Percentiles rank a stretch among this genome's conserved stretches.
These are phyloP conservation scores for Elephantulus edwardii DNA, from an alignment of 2,113 vertebrate genomes.

Conservation along the genomic window DNA sequence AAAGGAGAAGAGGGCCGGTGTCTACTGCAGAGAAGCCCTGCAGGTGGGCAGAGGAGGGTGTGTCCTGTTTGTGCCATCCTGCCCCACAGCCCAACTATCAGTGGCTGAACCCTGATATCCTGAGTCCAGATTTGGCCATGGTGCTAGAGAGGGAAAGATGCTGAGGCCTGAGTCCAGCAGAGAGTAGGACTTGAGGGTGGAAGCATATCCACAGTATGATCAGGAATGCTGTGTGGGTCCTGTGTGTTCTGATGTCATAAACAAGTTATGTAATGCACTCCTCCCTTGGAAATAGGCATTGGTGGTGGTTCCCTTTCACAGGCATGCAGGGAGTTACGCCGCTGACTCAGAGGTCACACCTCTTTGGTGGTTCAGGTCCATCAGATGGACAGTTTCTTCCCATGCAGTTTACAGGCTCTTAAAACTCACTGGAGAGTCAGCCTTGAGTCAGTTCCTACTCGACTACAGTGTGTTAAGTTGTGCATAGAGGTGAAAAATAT, in stretches of 20 bases:
- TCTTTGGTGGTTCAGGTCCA: too few relatives aligned
- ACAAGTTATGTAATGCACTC: fast-evolving
- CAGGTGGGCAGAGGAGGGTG: not conserved
- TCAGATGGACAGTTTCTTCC: too few relatives aligned
- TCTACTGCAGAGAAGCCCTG: not conserved
- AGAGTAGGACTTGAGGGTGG: not conserved
- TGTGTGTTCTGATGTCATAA: not conserved
- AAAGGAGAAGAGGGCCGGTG: not conserved
- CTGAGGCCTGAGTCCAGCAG: fast-evolving
- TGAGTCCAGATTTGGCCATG: fast-evolving
- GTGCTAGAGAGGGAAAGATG: too few relatives aligned
- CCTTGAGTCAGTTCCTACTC: too few relatives aligned
- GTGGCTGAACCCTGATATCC: not conserved
- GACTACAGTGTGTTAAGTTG: too few relatives aligned
- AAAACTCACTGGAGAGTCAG: too few relatives aligned
- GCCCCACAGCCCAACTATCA: not conserved
- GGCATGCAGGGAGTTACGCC: too few relatives aligned
- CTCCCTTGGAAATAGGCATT: not conserved
- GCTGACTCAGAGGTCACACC: too few relatives aligned
- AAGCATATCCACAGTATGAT: not conserved
- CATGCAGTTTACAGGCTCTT: too few relatives aligned
- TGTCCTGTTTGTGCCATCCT: too few relatives aligned
- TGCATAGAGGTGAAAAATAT: not conserved
- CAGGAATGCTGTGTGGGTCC: too few relatives aligned
- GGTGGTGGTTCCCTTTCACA: too few relatives aligned